These are phyloP conservation scores for Spermophilus dauricus DNA, from an alignment of 2,113 vertebrate genomes.

Conservation along the genomic window DNA sequence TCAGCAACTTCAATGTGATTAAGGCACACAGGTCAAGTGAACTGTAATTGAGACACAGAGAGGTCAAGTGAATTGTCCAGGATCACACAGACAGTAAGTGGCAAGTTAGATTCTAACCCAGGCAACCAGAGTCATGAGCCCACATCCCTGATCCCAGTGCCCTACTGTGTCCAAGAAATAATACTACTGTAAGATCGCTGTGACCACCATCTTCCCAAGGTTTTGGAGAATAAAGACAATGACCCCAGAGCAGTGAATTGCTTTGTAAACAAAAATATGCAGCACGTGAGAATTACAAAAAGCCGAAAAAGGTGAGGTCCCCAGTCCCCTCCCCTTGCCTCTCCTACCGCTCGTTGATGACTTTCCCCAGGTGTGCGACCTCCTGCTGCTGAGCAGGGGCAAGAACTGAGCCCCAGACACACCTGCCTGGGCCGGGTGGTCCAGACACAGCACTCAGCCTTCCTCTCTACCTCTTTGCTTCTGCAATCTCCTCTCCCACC, in stretches of 20 bases:
- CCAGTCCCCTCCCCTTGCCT: accelerated
- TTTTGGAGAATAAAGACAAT: neutral
- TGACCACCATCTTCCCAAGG: neutral
- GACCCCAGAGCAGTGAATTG: neutral
- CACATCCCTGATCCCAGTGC: neutral
- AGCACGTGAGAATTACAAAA: neutral
- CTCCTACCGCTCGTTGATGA: too few relatives aligned
- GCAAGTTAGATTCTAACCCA: neutral
- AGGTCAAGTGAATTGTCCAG: neutral
- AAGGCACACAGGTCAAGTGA: neutral
- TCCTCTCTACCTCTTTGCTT: neutral
- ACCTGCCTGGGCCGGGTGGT: too few relatives aligned
- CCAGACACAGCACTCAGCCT: neutral
- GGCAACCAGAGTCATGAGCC: neutral
- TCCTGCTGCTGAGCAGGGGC: too few relatives aligned
- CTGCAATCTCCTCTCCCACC: neutral
- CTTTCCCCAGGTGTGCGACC: too few relatives aligned
- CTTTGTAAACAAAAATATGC: neutral
- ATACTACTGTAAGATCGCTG: neutral
- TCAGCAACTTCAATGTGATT: neutral
- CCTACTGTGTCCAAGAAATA: neutral
- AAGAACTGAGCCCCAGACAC: too few relatives aligned
- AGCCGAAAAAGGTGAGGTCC: neutral
- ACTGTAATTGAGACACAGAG: too few relatives aligned
- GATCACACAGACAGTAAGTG: too few relatives aligned